Evolutionary conservation across 2,113 vertebrate genomes (phyloP).

Genomic region (Muscicapa adusta): DNA sequence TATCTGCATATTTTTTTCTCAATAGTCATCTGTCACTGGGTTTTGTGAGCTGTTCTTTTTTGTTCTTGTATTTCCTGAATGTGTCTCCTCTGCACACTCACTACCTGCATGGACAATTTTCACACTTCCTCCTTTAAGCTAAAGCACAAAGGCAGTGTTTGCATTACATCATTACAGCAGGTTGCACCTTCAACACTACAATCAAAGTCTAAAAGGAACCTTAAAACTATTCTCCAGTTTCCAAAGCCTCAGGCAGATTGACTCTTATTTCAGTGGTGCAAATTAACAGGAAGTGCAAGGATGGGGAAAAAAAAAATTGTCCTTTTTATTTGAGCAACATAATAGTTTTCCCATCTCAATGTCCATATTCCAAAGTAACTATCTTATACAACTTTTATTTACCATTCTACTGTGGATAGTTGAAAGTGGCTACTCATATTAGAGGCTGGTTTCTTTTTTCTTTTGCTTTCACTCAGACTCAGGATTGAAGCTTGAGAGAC

Average conservation of each 20-base stretch:
- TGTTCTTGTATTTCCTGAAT: background rate
- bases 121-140: background rate
- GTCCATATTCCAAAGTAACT: background rate
- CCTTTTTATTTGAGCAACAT: background rate
- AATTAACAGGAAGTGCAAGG: background rate
- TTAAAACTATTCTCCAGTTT: background rate
- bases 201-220: background rate
- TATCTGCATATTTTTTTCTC: background rate
- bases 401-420: background rate
- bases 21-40: background rate
- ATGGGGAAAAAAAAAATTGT: background rate
- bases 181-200: background rate
- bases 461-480: too few relatives aligned
- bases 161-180: background rate
- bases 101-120: background rate
- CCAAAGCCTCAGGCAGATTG: background rate
- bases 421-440: too few relatives aligned
- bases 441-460: too few relatives aligned
- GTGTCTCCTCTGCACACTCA: fast-evolving
- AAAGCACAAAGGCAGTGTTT: background rate
- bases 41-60: background rate
- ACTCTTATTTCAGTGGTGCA: background rate
- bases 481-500: too few relatives aligned
- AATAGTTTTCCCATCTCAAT: background rate
- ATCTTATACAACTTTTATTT: background rate